Conservation (phyloP, 2,113 vertebrate species). For the Piprites chloris region DNA sequence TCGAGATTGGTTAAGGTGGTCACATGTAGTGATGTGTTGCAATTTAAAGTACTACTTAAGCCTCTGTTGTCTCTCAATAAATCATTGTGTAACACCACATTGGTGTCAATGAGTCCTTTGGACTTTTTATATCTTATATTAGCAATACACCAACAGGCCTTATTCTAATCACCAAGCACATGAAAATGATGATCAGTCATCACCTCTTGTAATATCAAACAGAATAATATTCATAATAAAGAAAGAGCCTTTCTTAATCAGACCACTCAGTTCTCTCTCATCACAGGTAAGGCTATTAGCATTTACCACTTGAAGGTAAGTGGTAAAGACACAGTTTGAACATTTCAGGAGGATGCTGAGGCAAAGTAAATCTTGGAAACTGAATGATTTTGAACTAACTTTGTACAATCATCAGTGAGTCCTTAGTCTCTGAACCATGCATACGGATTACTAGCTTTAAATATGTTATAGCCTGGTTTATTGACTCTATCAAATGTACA, state of each 20-base stretch:
- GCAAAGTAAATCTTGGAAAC: not conserved
- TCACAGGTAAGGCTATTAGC: not conserved
- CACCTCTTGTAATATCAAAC: not conserved
- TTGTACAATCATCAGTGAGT: not conserved
- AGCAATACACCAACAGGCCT: too few relatives aligned
- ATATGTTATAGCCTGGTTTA: constrained; percentile 12
- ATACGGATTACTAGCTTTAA: not conserved
- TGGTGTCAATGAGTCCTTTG: too few relatives aligned
- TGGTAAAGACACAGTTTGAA: not conserved
- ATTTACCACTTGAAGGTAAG: not conserved
- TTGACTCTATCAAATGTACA: constrained; percentile 40
- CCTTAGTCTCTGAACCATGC: not conserved
- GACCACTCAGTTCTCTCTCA: not conserved
- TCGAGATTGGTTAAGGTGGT: too few relatives aligned
- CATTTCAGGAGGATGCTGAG: not conserved
- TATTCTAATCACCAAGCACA: not conserved
- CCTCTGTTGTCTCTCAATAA: too few relatives aligned
- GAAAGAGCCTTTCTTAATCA: not conserved
- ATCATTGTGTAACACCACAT: too few relatives aligned
- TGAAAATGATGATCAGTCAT: not conserved
- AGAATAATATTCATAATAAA: not conserved
- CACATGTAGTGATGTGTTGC: too few relatives aligned
- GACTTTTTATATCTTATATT: too few relatives aligned
- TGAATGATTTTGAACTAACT: not conserved
- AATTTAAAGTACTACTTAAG: too few relatives aligned